Conservation (phyloP, 2,888 invertebrate genomes). For the Cantharis rufa region DNA sequence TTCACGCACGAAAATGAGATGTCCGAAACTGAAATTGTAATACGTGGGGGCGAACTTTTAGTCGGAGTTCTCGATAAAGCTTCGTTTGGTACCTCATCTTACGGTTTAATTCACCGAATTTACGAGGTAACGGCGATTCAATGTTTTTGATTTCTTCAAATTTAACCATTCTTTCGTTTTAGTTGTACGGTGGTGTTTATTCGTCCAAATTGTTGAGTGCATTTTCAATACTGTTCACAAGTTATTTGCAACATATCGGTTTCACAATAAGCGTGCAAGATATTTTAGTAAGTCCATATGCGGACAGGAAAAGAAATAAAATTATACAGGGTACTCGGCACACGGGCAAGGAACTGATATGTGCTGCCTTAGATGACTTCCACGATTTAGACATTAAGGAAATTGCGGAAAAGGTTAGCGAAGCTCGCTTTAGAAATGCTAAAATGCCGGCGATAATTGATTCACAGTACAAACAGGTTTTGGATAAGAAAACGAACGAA, state of each 20-base stretch:
- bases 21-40: constrained; percentile 91
- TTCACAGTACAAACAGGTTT: constrained; percentile 77
- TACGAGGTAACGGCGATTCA: constrained; percentile 73
- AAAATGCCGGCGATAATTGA: constrained; percentile 81
- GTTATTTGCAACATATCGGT: constrained; percentile 86
- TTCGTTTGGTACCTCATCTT: constrained; percentile 94
- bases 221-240: constrained; percentile 90
- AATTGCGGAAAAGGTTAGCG: constrained; percentile 70
- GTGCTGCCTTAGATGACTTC: constrained; percentile 72
- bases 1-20: constrained; percentile 65
- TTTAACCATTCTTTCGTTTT: constrained; percentile 33
- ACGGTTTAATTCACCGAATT: constrained; percentile 92
- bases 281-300: constrained; percentile 78
- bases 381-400: constrained; percentile 62
- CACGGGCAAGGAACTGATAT: constrained; percentile 45
- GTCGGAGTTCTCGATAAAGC: constrained; percentile 94
- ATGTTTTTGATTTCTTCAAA: background rate
- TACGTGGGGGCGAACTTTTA: constrained; percentile 84
- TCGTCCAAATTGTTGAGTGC: constrained; percentile 84
- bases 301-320: constrained; percentile 72
- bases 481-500: constrained; percentile 85
- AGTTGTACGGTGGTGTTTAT: constrained; percentile 87
- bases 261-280: constrained; percentile 96
- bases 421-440: constrained; percentile 70
- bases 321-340: constrained; percentile 68